Evolutionary conservation across 2,797 vertebrate genomes (phyloP).

Genomic region (Nannoperca obscura): DNA sequence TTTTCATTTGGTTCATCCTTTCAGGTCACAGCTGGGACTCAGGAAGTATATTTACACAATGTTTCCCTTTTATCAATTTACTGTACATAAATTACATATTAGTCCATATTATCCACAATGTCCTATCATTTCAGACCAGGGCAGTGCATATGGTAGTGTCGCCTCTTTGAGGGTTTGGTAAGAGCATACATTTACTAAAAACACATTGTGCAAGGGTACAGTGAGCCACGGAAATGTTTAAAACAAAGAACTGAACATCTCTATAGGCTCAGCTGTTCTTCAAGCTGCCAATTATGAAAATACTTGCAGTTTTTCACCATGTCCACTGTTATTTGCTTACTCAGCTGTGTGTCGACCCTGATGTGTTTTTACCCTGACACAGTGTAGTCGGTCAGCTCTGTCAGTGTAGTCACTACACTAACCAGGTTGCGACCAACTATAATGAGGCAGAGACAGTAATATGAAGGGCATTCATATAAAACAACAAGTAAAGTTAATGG

Average conservation of each 20-base stretch:
- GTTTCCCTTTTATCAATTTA: not conserved
- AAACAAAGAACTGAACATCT: not conserved
- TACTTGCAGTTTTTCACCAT: conserved; percentile 8
- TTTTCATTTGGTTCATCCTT: not conserved
- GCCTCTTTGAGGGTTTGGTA: conserved; percentile 13
- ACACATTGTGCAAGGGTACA: not conserved
- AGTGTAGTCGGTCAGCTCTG: too few relatives aligned
- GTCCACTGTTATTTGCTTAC: conserved; percentile 40
- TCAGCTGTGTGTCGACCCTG: conserved; percentile 33
- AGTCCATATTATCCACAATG: not conserved
- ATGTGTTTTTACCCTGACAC: conserved; percentile 19
- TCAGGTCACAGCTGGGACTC: not conserved
- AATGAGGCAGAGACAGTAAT: not conserved
- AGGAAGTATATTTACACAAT: not conserved
- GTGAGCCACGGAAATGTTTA: not conserved
- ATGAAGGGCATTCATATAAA: not conserved
- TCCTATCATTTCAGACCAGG: not conserved
- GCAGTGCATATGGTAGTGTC: not conserved
- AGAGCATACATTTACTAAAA: conserved; percentile 3
- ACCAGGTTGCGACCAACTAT: not conserved
- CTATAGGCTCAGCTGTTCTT: conserved; percentile 14
- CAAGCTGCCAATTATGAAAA: conserved; percentile 21
- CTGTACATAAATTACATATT: not conserved
- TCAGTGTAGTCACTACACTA: too few relatives aligned
- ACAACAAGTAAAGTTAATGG: not conserved